Evolutionary conservation across 2,113 vertebrate species (phyloP).

Genomic region (Egretta garzetta): DNA sequence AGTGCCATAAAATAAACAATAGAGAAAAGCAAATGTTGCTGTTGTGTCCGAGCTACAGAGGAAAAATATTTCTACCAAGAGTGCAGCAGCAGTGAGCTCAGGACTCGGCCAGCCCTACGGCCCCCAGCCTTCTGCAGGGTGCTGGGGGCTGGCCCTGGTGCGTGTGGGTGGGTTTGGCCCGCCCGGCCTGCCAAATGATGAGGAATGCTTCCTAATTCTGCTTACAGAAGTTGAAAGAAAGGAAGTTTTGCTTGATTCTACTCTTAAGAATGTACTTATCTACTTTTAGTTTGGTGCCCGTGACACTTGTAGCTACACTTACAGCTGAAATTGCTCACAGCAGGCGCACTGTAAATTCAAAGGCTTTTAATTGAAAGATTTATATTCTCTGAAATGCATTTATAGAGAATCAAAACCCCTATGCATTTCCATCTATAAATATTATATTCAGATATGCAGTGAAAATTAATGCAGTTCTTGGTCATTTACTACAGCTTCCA

Average conservation of each 20-base stretch:
- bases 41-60: background rate
- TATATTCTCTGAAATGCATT: background rate
- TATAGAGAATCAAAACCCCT: background rate
- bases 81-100: background rate
- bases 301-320: background rate
- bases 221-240: background rate
- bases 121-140: no score
- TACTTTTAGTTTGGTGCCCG: background rate
- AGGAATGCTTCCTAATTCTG: background rate
- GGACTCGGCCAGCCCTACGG: rapidly evolving
- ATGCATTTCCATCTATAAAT: background rate
- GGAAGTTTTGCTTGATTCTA: background rate
- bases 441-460: background rate
- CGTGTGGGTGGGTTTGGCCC: background rate
- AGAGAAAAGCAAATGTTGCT: background rate
- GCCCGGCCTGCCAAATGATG: background rate
- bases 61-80: background rate
- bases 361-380: background rate
- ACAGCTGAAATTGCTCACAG: background rate
- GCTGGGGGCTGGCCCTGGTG: rapidly evolving
- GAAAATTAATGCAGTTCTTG: background rate
- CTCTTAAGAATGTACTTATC: background rate
- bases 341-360: background rate
- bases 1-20: constrained; percentile 10
- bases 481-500: background rate